Conservation (phyloP, 2,888 invertebrate species). For the Smittia aterrima region DNA sequence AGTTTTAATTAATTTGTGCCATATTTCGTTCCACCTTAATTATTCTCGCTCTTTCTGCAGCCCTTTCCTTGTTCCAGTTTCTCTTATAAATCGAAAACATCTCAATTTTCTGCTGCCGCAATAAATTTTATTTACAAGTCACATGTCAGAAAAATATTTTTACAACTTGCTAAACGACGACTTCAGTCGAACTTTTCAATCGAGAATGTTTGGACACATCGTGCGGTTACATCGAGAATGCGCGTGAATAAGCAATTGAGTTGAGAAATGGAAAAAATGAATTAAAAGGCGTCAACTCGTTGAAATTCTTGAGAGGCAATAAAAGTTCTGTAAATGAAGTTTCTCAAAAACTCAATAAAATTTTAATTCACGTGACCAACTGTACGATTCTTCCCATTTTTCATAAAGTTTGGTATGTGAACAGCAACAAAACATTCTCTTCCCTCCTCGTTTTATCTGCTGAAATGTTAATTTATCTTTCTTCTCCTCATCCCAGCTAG, state of each 20-base stretch:
- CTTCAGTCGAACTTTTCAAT: neutral
- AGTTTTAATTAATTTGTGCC: slow-evolving; percentile 20
- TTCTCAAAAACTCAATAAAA: too few relatives aligned
- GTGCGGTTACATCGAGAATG: neutral
- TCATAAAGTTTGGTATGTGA: neutral
- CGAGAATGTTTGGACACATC: neutral
- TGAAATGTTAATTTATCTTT: slow-evolving; percentile 23
- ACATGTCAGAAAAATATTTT: slow-evolving; percentile 3
- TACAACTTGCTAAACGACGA: neutral
- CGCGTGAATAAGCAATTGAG: neutral
- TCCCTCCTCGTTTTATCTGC: neutral
- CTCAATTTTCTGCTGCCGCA: slow-evolving; percentile 19
- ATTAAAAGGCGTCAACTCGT: too few relatives aligned
- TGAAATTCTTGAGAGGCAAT: too few relatives aligned
- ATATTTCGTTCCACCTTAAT: slow-evolving; percentile 16
- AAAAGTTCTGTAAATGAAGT: too few relatives aligned
- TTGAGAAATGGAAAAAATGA: neutral
- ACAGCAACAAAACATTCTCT: neutral
- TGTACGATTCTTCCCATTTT: neutral
- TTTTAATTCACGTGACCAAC: too few relatives aligned
- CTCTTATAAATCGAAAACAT: slow-evolving; percentile 2
- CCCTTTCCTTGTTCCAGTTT: neutral
- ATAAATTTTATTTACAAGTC: slow-evolving; percentile 6
- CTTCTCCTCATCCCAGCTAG: neutral
- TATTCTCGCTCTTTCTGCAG: neutral